Evolutionary conservation across 2,113 vertebrate species (phyloP), one percentile per base, ranked within the genome.

Genomic region (Myocastor coypus): DNA sequence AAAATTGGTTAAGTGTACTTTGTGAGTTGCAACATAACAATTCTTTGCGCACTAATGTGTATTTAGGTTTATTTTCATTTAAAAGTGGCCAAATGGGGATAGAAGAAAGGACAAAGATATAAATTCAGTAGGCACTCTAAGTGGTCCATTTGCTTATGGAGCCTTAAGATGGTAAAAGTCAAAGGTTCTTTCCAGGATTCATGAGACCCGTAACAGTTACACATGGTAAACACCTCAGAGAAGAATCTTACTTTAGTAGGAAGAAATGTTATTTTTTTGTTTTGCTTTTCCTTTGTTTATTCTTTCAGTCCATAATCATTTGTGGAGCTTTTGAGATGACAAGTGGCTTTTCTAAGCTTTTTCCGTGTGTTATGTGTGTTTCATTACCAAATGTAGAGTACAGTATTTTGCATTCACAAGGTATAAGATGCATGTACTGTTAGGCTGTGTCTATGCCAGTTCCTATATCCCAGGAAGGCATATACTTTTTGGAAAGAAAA

Each of bases 401-500:
- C 97, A 98, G 97, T 98, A 98, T 98, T 98, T 98, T 98, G 97
- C 97, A 98, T 98, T 97, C 88, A 97, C 97, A 71, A 91, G 96
- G 37, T 94, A 61, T 97, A 97, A 97, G 95, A 97, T 97, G 97
- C 94, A 92, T 97, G 97, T 87, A 94, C 96, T 97, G 94, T 96
- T 97, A 97, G 97, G 97, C 97, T 97, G 97, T 98, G 97, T 98
- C 97, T 98, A 97, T 96, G 90, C 97, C 85, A 97, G 97, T 83
- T 85, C 85, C 95, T 82, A 92, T 81, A 61, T 59, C 89, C 28
- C 92, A 94, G 78, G 61, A 96, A 95, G 95, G 89, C 64, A 83
- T 26, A 24, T n/a, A 12, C 83, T 94, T 92, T 94, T 89, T 89
- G 64, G 89, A 95, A 93, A 87, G 82, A 17, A 11, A 69, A 93